Percentiles rank a stretch among this genome's conserved stretches.
These are phyloP conservation scores for Phymorhynchus buccinoides DNA, from an alignment of 1,140 invertebrate genomes.

Conservation along the genomic window DNA sequence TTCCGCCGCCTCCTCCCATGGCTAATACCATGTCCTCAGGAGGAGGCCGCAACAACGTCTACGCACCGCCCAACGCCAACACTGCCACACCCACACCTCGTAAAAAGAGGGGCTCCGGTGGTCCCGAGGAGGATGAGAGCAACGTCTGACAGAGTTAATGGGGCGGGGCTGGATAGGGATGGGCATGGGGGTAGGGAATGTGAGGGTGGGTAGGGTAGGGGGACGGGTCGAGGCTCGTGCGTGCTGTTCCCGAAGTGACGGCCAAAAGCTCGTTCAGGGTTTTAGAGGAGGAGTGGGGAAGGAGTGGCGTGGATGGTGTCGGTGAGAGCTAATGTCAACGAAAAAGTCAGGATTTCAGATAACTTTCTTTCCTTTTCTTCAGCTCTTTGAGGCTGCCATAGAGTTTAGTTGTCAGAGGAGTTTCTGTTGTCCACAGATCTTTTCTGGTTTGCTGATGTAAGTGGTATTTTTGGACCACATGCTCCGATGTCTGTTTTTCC, in stretches of 20 bases:
- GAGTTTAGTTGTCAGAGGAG: too few species aligned
- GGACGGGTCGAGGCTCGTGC: too few species aligned
- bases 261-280: neutral
- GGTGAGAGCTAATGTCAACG: neutral
- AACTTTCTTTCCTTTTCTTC: neutral
- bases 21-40: neutral
- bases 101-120: slow-evolving; percentile 38
- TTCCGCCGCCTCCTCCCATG: slow-evolving; percentile 17
- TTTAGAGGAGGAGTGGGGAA: neutral
- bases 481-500: too few species aligned
- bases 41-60: slow-evolving; percentile 3
- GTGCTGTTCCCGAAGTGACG: too few species aligned
- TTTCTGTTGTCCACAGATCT: neutral
- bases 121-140: slow-evolving; percentile 49
- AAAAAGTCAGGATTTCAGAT: slow-evolving; percentile 9
- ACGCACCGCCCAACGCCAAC: neutral
- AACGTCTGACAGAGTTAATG: slow-evolving; percentile 52
- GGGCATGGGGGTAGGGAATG: too few species aligned
- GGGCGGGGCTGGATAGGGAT: too few species aligned
- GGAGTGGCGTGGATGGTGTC: neutral
- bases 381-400: neutral
- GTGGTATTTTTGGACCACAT: neutral
- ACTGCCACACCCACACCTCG: neutral
- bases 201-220: neutral
- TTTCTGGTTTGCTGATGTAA: neutral